Percentiles rank a stretch among this genome's conserved stretches.
phyloP scores from a whole-genome alignment of 2,888 invertebrate genomes.

The Chaetoderma sp. region DNA sequence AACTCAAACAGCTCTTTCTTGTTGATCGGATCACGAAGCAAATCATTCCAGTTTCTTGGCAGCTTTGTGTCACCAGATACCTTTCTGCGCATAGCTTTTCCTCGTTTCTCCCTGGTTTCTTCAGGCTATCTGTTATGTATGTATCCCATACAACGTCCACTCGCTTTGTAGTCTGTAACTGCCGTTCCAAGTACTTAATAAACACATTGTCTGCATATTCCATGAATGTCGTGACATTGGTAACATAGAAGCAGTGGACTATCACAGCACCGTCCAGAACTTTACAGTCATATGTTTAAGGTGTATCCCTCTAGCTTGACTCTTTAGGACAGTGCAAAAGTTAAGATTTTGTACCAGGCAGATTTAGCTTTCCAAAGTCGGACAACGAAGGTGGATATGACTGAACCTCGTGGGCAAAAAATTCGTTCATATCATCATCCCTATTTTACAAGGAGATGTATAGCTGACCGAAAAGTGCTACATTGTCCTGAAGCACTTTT shows the following conservation, averaged over 20 bases:
- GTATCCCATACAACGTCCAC: slow-evolving; percentile 38
- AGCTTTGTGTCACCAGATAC: no score
- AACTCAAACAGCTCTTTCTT: slow-evolving; percentile 26
- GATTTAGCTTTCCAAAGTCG: slow-evolving; percentile 20
- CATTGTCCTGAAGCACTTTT: slow-evolving; percentile 20
- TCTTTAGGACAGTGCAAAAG: slow-evolving; percentile 7
- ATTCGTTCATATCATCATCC: slow-evolving; percentile 19
- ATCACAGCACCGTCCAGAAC: slow-evolving; percentile 37
- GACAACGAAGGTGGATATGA: slow-evolving; percentile 19
- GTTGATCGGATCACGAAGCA: slow-evolving; percentile 16
- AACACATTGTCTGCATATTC: slow-evolving; percentile 31
- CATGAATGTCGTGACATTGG: slow-evolving; percentile 28
- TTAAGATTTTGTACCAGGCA: slow-evolving; percentile 17
- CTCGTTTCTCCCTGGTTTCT: slow-evolving; percentile 31
- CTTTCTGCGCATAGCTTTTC: slow-evolving; percentile 30
- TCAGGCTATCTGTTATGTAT: slow-evolving; percentile 31
- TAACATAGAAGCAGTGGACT: slow-evolving; percentile 24
- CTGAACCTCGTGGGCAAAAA: slow-evolving; percentile 26
- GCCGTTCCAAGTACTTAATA: slow-evolving; percentile 23
- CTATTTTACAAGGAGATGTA: slow-evolving; percentile 20
- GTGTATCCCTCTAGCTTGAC: neutral
- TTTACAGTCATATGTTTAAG: slow-evolving; percentile 10
- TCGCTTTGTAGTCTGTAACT: slow-evolving; percentile 22
- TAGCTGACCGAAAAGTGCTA: slow-evolving; percentile 17
- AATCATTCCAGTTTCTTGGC: slow-evolving; percentile 29